These are phyloP conservation scores for Chamaetylas fuelleborni DNA, from an alignment of 2,113 vertebrate genomes.

Conservation along the genomic window DNA sequence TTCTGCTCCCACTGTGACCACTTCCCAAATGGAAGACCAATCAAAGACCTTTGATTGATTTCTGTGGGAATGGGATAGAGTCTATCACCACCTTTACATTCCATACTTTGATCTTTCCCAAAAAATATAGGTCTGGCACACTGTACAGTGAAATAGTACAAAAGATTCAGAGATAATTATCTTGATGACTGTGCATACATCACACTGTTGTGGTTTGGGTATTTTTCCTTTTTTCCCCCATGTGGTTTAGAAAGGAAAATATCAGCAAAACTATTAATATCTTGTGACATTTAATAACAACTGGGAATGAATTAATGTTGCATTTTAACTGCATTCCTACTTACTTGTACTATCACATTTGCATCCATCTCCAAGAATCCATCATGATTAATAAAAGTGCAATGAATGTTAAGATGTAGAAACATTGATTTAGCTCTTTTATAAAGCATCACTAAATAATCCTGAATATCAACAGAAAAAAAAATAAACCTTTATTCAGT, in stretches of 20 bases:
- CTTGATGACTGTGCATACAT: neutral
- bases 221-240: neutral
- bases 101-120: constrained; percentile 18
- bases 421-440: neutral
- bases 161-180: constrained; percentile 12
- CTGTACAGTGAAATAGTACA: neutral
- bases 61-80: constrained; percentile 8
- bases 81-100: neutral
- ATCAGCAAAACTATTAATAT: constrained; percentile 18
- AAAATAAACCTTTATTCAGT: neutral
- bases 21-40: constrained; percentile 9
- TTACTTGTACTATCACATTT: neutral
- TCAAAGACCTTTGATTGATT: constrained; percentile 44
- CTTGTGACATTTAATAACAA: constrained; percentile 20
- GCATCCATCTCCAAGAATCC: neutral
- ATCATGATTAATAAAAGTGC: neutral
- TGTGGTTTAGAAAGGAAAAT: constrained; percentile 1
- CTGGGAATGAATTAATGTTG: constrained; percentile 8
- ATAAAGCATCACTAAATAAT: neutral
- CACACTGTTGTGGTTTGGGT: neutral
- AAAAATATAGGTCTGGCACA: neutral
- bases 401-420: neutral
- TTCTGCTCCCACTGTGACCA: constrained; percentile 9
- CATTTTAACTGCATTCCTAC: neutral
- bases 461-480: neutral